Evolutionary conservation across 2,888 invertebrate species (phyloP).

Genomic region (Ceriagrion tenellum): DNA sequence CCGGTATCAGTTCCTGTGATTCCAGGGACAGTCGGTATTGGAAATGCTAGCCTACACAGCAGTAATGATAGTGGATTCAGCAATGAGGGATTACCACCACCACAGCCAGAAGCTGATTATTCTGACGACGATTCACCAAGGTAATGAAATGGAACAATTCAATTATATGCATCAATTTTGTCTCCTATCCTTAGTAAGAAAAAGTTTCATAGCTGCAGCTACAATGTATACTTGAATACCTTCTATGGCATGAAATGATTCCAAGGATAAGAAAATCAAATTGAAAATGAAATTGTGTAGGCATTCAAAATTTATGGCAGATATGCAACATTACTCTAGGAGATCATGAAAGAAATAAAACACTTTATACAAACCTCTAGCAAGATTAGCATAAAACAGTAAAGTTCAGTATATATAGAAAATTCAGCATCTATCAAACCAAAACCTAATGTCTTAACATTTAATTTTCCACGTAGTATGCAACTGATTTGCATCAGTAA

Average conservation of each 20-base stretch:
- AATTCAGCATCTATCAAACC: not conserved
- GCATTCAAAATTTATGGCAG: not conserved
- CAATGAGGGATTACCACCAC: conserved; percentile 88
- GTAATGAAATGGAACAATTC: conserved; percentile 76
- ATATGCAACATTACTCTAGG: not conserved
- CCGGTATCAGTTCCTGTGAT: conserved; percentile 54
- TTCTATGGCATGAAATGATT: not conserved
- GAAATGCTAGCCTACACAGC: conserved; percentile 84
- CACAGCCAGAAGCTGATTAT: conserved; percentile 93
- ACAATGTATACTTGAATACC: not conserved
- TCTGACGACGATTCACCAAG: conserved; percentile 92
- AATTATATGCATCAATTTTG: not conserved
- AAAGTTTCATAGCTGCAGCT: not conserved
- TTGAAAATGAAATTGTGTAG: not conserved
- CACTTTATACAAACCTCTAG: not conserved
- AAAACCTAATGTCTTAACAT: not conserved
- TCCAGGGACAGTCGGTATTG: conserved; percentile 69
- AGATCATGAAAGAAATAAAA: not conserved
- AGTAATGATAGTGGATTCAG: conserved; percentile 96
- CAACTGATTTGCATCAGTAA: not conserved
- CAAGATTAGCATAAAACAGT: too few relatives aligned
- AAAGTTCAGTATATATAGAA: not conserved
- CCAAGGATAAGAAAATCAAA: not conserved
- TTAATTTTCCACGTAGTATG: not conserved
- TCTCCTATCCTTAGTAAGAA: too few relatives aligned